Conservation (phyloP, 1,140 invertebrate species). For the Drosophila kepulauana region DNA sequence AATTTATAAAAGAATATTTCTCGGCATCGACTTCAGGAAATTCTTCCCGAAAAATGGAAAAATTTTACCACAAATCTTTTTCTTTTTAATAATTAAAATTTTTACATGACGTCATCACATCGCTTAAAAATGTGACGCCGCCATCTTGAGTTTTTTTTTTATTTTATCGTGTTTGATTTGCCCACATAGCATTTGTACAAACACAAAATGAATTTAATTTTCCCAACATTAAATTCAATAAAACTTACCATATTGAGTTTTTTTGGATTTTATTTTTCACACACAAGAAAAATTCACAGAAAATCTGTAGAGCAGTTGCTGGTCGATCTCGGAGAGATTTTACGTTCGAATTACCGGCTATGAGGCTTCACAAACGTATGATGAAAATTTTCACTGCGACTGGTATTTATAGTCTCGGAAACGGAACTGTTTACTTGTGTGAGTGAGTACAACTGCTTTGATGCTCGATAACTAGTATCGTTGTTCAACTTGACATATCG, state of each 20-base stretch:
- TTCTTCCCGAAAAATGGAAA: neutral
- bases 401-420: constrained; percentile 66
- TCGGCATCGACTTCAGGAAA: neutral
- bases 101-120: constrained; percentile 63
- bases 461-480: neutral
- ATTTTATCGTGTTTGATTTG: neutral
- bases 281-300: constrained; percentile 69
- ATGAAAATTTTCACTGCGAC: constrained; percentile 32
- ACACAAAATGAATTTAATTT: neutral
- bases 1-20: constrained; percentile 26
- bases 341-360: constrained; percentile 77
- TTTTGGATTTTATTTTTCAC: constrained; percentile 39
- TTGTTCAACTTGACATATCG: constrained; percentile 11
- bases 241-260: constrained; percentile 74
- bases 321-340: constrained; percentile 58
- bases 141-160: constrained; percentile 40
- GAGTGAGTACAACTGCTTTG: constrained; percentile 23
- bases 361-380: constrained; percentile 79
- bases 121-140: constrained; percentile 14
- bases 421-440: constrained; percentile 16
- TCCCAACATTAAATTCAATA: neutral
- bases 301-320: constrained; percentile 52
- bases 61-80: neutral
- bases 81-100: constrained; percentile 6
- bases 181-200: neutral